Base-by-base conservation (phyloP, 2,113 vertebrate species). In the Myotis yumanensis region DNA sequence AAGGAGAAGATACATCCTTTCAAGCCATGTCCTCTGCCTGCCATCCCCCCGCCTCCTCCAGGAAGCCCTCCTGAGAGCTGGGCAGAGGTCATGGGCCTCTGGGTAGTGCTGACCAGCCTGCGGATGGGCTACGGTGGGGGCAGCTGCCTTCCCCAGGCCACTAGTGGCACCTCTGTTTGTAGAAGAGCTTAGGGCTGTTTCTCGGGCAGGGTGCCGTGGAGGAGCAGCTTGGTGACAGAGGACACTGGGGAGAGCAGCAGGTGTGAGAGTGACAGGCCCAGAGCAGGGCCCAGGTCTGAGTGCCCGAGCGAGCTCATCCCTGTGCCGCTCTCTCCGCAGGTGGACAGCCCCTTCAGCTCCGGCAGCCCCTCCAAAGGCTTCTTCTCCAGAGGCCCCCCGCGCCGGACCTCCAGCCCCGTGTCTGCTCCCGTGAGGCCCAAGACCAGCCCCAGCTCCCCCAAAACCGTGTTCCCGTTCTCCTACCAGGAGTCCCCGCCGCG, bases 401-500 rank as follows among this genome's bases (percentile, higher is more conserved):
- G 98, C 85, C 98, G 97, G 92, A 98, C 98, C 84, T 99, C 99
- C 96, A 99, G 99, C 96, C 99, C 99, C 0, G 97, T 98, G 96
- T 99, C 99, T 4, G 99, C 99, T 48, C 99, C 99, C 0, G 97
- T 98, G 89, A 98, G 98, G 71, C 97, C 98, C 88, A 99, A 98
- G 97, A 98, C 98, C 91, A 99, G 99, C 96, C 99, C 99, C 0
- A 97, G 98, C 75, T 99, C 99, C 48, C 98, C 98, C 87, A 99
- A 98, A 98, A 99, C 98, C 22, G 98, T 99, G 96, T 99, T 99
- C 98, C 99, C 99, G 0, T 99, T 99, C 98, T 97, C 99, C 64
- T 98, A 98, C 96, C 99, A 99, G 95, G 99, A 98, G 96, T 99
- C 99, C 14, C 98, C 99, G 0, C 99, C 99, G 12, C 99, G 98